Evolutionary conservation across 2,113 vertebrate species (phyloP), one percentile per base, ranked within the genome.

Genomic region (Neolamprologus sp.): DNA sequence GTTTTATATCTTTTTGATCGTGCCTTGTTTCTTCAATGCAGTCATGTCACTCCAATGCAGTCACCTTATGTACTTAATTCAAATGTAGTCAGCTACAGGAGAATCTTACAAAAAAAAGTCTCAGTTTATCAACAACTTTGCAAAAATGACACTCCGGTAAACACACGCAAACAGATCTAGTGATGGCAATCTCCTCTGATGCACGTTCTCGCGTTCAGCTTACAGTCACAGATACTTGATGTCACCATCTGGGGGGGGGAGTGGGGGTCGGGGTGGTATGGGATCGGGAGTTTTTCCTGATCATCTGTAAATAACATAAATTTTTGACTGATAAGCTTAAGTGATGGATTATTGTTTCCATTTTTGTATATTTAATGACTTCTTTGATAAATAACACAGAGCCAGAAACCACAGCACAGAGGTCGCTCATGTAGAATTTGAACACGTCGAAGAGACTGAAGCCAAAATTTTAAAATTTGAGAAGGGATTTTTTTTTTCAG

Each of bases 1-100:
- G 80, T 92, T 55, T 83, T 80, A 4, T 19, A 7, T 60, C 86
- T 92, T 96, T 94, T 95, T 92, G 88, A 94, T 94, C 73, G 96
- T 96, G 92, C 94, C 95, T 96, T 96, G 93, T 94, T 94, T 95
- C 89, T 91, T 93, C 83, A 85, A 92, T 94, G 93, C 92, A 96
- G 94, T 94, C 94, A 89, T 85, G 81, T 95, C 82, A 87, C 92
- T 93, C 86, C 86, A 94, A 92, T 94, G 92, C 94, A 95, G 94
- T 95, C 92, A 95, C 94, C 94, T 91, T 90, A 94, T 94, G 93
- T 94, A 94, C 95, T 95, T 95, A 93, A 94, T 85, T 92, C 88
- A 93, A 91, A 91, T 86, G 88, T 91, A 92, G 82, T 92, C 28
- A 5, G 63, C 91, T 84, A 84, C 91, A 90, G 89, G 89, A 88